A percentile compares a stretch with the other conserved stretches of the same genome.
These are phyloP conservation scores for Dyspetes luteomarginatus DNA, from an alignment of 2,888 invertebrate genomes.

Conservation along the genomic window DNA sequence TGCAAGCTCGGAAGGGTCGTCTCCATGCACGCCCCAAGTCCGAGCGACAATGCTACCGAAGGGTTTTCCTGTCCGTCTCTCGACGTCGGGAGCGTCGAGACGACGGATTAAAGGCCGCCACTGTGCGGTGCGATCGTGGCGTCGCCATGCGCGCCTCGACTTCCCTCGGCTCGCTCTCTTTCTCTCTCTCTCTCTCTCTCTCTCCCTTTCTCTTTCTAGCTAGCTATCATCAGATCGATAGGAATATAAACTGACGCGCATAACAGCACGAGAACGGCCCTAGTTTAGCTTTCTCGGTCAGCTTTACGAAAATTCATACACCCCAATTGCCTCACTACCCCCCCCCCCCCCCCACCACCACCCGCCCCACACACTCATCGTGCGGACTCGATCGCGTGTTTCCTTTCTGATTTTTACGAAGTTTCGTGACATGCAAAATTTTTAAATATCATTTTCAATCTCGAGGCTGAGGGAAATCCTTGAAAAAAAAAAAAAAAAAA, in stretches of 20 bases:
- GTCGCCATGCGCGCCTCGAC: conserved; percentile 76
- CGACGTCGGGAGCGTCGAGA: conserved; percentile 76
- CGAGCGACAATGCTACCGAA: conserved; percentile 63
- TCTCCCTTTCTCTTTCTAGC: conserved; percentile 34
- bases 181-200: conserved; percentile 2
- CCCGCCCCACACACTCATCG: not conserved
- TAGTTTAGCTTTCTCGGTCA: conserved; percentile 48
- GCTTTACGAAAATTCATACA: conserved; percentile 52
- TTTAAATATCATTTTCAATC: not conserved
- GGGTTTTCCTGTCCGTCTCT: conserved; percentile 67
- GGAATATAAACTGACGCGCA: conserved; percentile 75
- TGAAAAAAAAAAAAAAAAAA: no score
- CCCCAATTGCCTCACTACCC: conserved; percentile 18
- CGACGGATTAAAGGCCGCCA: conserved; percentile 79
- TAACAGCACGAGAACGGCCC: conserved; percentile 61
- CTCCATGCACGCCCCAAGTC: conserved; percentile 48
- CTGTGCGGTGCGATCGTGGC: conserved; percentile 68
- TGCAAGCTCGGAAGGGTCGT: conserved; percentile 29
- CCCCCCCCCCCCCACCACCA: conserved; percentile 26
- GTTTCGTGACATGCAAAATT: not conserved
- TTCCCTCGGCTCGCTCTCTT: conserved; percentile 48
- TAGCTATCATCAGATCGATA: conserved; percentile 78
- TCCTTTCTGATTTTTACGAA: not conserved
- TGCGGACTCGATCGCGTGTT: conserved; percentile 17
- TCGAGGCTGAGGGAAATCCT: not conserved